A percentile compares a stretch with the other conserved stretches of the same genome.
Conservation (phyloP, 2,888 invertebrate species). For the Criorhina ranunculi region DNA sequence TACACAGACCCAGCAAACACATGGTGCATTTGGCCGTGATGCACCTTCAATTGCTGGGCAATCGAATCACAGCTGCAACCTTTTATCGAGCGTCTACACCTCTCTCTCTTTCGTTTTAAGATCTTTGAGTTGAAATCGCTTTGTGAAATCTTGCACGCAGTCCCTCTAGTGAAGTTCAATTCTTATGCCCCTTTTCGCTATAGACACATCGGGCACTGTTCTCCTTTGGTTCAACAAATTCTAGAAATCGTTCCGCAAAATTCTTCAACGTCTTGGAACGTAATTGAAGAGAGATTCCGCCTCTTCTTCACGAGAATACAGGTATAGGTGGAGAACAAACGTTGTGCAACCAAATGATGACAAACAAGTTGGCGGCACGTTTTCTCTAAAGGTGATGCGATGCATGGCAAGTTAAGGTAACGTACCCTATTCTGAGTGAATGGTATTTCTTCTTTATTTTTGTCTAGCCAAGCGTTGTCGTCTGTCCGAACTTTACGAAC, state of each 20-base stretch:
- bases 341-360: constrained; percentile 62
- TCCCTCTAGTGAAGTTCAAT: constrained; percentile 13
- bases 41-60: constrained; percentile 28
- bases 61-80: constrained; percentile 50
- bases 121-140: neutral
- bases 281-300: constrained; percentile 67
- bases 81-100: constrained; percentile 36
- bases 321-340: constrained; percentile 38
- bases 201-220: constrained; percentile 32
- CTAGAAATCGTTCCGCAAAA: constrained; percentile 63
- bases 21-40: neutral
- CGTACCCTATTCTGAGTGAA: constrained; percentile 34
- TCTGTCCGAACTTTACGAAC: constrained; percentile 2
- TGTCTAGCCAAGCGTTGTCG: neutral
- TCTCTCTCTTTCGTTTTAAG: neutral
- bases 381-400: constrained; percentile 55
- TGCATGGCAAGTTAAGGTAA: constrained; percentile 44
- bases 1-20: neutral
- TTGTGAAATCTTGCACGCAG: constrained; percentile 47
- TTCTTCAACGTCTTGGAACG: constrained; percentile 54
- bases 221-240: constrained; percentile 47
- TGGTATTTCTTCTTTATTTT: constrained; percentile 42
- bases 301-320: constrained; percentile 16
- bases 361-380: constrained; percentile 70
- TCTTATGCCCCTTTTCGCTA: constrained; percentile 31